Evolutionary conservation across 2,797 vertebrate species (phyloP).

Genomic region (Gallinago nigripennis): DNA sequence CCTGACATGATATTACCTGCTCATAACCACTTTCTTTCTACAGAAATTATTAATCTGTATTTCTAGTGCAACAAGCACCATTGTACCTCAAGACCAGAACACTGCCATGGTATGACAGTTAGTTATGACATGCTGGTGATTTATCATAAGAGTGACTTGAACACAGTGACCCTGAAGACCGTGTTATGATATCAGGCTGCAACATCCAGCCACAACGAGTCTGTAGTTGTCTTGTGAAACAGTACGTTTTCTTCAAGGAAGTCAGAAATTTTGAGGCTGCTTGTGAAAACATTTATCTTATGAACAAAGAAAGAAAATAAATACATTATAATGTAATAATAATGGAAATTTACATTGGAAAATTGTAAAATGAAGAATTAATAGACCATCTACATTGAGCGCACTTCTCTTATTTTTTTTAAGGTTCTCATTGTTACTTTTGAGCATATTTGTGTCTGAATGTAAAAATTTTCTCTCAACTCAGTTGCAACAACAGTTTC

Average conservation of each 20-base stretch:
- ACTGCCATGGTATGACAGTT: neutral
- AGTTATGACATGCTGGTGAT: neutral
- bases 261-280: neutral
- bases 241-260: neutral
- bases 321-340: neutral
- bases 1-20: neutral
- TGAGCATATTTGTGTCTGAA: neutral
- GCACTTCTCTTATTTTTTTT: neutral
- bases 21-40: neutral
- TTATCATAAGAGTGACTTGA: neutral
- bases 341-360: neutral
- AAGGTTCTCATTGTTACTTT: neutral
- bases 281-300: neutral
- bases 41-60: neutral
- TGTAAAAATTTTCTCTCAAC: neutral
- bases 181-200: neutral
- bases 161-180: neutral
- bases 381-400: neutral
- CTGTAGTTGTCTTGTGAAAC: neutral
- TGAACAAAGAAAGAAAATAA: neutral
- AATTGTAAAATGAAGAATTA: neutral
- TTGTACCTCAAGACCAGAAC: neutral
- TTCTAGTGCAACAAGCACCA: neutral
- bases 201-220: neutral
- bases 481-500: neutral